Evolutionary conservation across 2,113 vertebrate species (phyloP), one percentile per base, ranked within the genome.

Genomic region (Trogon melanurus): DNA sequence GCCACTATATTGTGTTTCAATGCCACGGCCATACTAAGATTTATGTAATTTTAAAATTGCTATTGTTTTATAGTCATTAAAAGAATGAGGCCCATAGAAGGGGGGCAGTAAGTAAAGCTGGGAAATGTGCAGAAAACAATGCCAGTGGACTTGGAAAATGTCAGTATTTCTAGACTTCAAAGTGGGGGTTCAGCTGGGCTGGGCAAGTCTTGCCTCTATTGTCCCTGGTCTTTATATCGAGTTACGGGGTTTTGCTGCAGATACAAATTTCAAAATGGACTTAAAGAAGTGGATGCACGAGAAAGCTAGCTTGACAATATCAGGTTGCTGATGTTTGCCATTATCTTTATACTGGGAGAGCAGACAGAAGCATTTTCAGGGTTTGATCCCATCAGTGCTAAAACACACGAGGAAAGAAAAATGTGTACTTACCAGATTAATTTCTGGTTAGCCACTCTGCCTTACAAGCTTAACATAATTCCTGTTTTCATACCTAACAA

Each of bases 101-200:
- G 30, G 41, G 54, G 26, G 26, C 21, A 89, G 23, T 53, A 92
- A 79, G 11, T 65, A 76, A 74, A 90, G 51, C 30, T 83, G 54
- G 62, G 41, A 45, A 80, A 11, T 56, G 34, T 34, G 56, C 56
- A 94, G 72, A 80, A 91, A 86, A 88, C 83, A 65, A 47, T 90
- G 72, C 27, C 85, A 92, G 45, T 23, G 41, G 85, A 72, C 91
- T 87, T 96, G 70, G 93, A 88, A 93, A 88, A 91, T 50, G 60
- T 22, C 60, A 72, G 0, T 79, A 50, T 69, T 93, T 67, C 72
- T 92, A 53, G 53, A 70, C 65, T 86, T 94, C 72, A 69, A 92
- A 92, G 50, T 47, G 8, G 20, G 44, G 32, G 29, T 71, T 91
- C 82, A 87, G 27, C 73, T 84, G 83, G 75, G 60, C 38, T 60